These are phyloP conservation scores for Amphiura filiformis DNA, from an alignment of 35 echinoderm and acorn worm species.

Conservation along the genomic window DNA sequence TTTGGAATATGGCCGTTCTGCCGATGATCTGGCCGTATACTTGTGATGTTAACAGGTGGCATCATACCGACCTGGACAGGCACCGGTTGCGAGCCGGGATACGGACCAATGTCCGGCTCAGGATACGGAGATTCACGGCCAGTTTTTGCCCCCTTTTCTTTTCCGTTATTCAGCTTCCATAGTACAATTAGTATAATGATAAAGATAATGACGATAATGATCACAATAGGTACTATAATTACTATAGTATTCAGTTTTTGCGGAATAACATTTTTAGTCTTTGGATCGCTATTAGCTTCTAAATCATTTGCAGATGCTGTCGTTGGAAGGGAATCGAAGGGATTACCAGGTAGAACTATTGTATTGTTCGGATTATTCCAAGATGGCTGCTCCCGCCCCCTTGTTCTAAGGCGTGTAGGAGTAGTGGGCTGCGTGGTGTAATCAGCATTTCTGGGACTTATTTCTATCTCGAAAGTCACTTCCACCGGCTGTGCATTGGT, in stretches of 20 bases:
- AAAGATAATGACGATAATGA: conserved; percentile 61
- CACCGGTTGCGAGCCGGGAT: conserved; percentile 33
- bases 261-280: conserved; percentile 25
- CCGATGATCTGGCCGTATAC: conserved; percentile 17
- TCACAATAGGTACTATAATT: conserved; percentile 60
- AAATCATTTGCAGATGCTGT: neutral
- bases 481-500: conserved; percentile 43
- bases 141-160: conserved; percentile 21
- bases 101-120: conserved; percentile 38
- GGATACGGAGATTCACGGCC: conserved; percentile 37
- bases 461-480: conserved; percentile 19
- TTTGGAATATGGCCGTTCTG: conserved; percentile 19
- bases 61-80: conserved; percentile 31
- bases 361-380: neutral
- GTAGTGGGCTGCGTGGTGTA: conserved; percentile 19
- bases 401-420: neutral
- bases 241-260: conserved; percentile 36
- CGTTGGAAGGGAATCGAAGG: conserved; percentile 18
- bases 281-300: conserved; percentile 15
- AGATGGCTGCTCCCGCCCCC: neutral
- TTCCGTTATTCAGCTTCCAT: conserved; percentile 26
- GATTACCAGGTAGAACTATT: conserved; percentile 6
- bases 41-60: conserved; percentile 19
- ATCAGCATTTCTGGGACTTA: conserved; percentile 18
- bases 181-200: conserved; percentile 57